Evolutionary conservation across 2,888 invertebrate species (phyloP), one percentile per base, ranked within the genome.

Genomic region (Tenodera sinensis): DNA sequence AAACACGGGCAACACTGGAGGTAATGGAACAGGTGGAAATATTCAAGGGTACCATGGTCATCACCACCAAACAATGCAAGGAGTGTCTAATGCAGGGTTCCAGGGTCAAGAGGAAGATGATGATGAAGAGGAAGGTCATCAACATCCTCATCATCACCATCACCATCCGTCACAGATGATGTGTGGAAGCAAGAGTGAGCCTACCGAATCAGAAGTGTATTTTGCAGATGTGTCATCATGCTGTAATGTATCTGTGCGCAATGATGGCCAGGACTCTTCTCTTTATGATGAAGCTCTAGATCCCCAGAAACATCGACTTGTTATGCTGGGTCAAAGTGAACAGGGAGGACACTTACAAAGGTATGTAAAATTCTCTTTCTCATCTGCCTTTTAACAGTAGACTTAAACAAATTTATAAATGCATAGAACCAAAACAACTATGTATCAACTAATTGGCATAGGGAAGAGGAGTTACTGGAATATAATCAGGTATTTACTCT

Each of bases 161-260:
- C 54, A 71, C 6, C 54, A 71, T 71, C 20, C 54, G 20, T 71
- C 54, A 71, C 89, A 87, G 28, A 84, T 87, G 28, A 84, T 85
- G 82, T 84, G 86, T 87, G 54, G 47, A 28, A 71, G 54, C 54
- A 86, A 88, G 34, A 92, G 93, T 20, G 96, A 96, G 92, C 95
- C 96, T 42, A 95, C 97, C 0, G 97, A 97, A 92, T 97, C 97
- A 0, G 97, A 97, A 92, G 96, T 97, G 0, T 97, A 97, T 92
- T 97, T 97, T 92, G 97, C 97, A 0, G 97, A 97, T 91, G 97
- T 97, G 0, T 97, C 97, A 42, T 92, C 92, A 30, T 97, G 97
- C 92, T 97, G 97, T 92, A 96, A 96, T 92, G 96, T 96, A 87
- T 96, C 96, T 6, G 95, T 96, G 0, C 92, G 93, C 89, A 94